A percentile compares a stretch with the other conserved stretches of the same genome.
Evolutionary conservation across 2,113 vertebrate genomes (phyloP).

Genomic region (Eolophus roseicapilla): DNA sequence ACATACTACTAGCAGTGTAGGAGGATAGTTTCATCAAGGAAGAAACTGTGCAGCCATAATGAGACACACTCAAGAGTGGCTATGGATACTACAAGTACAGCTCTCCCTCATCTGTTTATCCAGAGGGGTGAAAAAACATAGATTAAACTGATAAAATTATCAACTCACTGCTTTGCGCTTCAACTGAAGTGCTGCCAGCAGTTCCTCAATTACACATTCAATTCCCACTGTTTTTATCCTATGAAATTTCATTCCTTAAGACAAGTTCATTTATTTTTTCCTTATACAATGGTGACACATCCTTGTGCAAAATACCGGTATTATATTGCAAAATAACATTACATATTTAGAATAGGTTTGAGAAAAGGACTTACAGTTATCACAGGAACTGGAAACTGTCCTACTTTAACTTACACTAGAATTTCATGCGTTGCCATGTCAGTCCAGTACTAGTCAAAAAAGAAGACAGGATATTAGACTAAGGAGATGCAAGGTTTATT

Average conservation of each 20-base stretch:
- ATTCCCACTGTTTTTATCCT: not conserved
- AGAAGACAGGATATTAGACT: not conserved
- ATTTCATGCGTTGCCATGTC: not conserved
- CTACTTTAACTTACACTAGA: not conserved
- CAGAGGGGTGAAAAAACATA: not conserved
- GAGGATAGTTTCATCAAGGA: not conserved
- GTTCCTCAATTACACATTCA: not conserved
- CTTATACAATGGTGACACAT: not conserved
- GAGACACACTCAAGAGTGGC: not conserved
- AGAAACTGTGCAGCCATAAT: not conserved
- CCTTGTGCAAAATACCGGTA: not conserved
- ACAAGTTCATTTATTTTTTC: not conserved
- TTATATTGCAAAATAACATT: not conserved
- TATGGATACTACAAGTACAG: not conserved
- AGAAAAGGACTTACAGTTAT: not conserved
- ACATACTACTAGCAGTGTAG: rapidly evolving
- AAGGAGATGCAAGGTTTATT: not conserved
- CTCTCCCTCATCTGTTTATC: not conserved
- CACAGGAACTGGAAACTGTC: not conserved
- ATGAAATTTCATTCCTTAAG: not conserved
- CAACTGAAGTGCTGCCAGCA: not conserved
- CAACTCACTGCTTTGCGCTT: not conserved
- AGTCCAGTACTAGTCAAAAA: not conserved
- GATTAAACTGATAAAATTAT: not conserved
- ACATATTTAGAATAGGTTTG: not conserved